Evolutionary conservation across 2,888 invertebrate species (phyloP).

Genomic region (Tholera decimalis): DNA sequence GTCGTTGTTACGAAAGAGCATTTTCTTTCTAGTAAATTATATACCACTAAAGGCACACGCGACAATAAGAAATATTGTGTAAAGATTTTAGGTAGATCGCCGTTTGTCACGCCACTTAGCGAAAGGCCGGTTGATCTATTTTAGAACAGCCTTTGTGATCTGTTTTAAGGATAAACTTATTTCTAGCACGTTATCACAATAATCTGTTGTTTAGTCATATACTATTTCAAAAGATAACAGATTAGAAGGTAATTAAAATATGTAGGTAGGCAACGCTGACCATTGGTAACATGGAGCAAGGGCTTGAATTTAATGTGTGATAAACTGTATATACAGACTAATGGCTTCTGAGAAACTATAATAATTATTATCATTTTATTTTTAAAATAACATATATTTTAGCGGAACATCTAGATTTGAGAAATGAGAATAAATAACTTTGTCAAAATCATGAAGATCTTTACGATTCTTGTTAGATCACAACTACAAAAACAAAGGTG

Average conservation of each 20-base stretch:
- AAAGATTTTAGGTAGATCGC: conserved; percentile 48
- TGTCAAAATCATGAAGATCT: not conserved
- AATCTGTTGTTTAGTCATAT: not conserved
- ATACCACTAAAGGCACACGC: conserved; percentile 52
- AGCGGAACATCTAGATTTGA: too few relatives aligned
- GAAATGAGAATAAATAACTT: too few relatives aligned
- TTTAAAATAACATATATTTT: too few relatives aligned
- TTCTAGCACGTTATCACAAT: not conserved
- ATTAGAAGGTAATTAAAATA: not conserved
- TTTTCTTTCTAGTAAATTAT: conserved; percentile 51
- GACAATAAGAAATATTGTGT: conserved; percentile 53
- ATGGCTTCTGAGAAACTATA: too few relatives aligned
- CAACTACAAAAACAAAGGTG: not conserved
- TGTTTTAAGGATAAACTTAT: conserved; percentile 31
- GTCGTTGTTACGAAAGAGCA: conserved; percentile 35
- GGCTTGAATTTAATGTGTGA: too few relatives aligned
- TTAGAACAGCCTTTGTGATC: conserved; percentile 45
- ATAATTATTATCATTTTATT: too few relatives aligned
- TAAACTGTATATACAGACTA: not conserved
- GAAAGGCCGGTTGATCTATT: conserved; percentile 54
- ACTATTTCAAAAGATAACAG: not conserved
- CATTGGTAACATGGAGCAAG: too few relatives aligned
- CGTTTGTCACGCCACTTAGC: conserved; percentile 52
- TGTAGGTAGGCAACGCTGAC: not conserved
- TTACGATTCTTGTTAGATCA: not conserved